Base-by-base conservation (phyloP, 2,888 invertebrate species). In the Artemia sinica region DNA sequence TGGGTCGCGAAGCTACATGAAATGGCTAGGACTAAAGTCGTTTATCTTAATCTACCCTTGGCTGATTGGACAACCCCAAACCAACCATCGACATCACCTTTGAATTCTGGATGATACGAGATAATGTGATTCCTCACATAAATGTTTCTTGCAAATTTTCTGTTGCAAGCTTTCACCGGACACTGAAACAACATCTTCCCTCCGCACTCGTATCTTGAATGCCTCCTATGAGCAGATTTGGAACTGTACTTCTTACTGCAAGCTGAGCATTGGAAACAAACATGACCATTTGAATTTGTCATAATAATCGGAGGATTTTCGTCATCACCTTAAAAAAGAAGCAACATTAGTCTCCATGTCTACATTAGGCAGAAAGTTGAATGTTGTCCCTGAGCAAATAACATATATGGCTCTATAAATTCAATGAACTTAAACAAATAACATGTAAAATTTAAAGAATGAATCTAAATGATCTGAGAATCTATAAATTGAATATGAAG, bases 201-300 rank as follows among this genome's bases (percentile, higher is more conserved):
- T 18, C 63, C 63, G 3, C 63, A 58, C 63, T 58, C 63, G 63
- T 58, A 58, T n/a, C 63, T n/a, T n/a, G 18, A n/a, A 58, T 58
- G 63, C 63, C 63, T n/a, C 8, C 14, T 28, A 58, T 58, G 9
- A 58, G 14, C 28, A 18, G 14, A n/a, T 58, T 58, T 58, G 18
- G 63, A 18, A 18, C 63, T 58, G 10, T 58, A 58, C 9, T 58
- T 58, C 28, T 58, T 58, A 58, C 28, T 18, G 63, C 63, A 58
- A 28, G 18, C 10, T n/a, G 63, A n/a, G 63, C 63, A 58, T 18
- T 18, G 14, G 63, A 58, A 58, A n/a, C n/a, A 58, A n/a, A 18
- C 14, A 28, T 11, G 10, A 58, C 63, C 63, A 8, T 9, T 28
- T 41, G 41, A 41, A 41, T 41, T 41, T 41, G 41, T 41, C 41